These are phyloP conservation scores for Sturnira hondurensis DNA, from an alignment of 2,113 vertebrate genomes.

Conservation along the genomic window DNA sequence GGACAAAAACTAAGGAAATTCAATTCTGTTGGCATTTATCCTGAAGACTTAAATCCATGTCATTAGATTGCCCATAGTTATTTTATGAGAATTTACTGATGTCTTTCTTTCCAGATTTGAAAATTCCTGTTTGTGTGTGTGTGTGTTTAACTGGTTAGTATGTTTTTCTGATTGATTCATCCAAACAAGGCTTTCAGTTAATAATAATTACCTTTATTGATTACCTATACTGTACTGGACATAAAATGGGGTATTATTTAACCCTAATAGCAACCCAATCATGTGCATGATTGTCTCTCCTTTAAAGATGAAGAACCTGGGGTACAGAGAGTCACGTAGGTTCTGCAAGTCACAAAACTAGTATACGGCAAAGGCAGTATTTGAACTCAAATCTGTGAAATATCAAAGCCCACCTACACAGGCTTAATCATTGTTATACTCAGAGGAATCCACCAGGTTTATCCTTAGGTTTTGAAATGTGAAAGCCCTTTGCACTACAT, in stretches of 20 bases:
- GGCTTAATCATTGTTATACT: background rate
- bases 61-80: constrained; percentile 29
- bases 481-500: background rate
- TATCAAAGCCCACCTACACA: background rate
- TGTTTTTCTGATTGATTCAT: background rate
- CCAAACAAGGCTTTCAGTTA: background rate
- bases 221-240: background rate
- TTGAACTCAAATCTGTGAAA: background rate
- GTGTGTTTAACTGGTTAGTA: background rate
- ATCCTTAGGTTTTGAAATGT: constrained; percentile 2
- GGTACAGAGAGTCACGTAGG: background rate
- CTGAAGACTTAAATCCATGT: constrained; percentile 1
- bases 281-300: background rate
- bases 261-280: background rate
- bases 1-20: background rate
- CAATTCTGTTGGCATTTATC: background rate
- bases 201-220: background rate
- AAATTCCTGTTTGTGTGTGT: background rate
- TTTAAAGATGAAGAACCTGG: background rate
- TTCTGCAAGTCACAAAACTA: background rate
- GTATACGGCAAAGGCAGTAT: background rate
- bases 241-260: background rate
- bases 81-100: constrained; percentile 31
- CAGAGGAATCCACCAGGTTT: background rate
- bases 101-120: constrained; percentile 26